Percentiles rank a stretch among this genome's conserved stretches.
Conservation (phyloP, 2,113 vertebrate species). For the Thalassarche chlororhynchos region DNA sequence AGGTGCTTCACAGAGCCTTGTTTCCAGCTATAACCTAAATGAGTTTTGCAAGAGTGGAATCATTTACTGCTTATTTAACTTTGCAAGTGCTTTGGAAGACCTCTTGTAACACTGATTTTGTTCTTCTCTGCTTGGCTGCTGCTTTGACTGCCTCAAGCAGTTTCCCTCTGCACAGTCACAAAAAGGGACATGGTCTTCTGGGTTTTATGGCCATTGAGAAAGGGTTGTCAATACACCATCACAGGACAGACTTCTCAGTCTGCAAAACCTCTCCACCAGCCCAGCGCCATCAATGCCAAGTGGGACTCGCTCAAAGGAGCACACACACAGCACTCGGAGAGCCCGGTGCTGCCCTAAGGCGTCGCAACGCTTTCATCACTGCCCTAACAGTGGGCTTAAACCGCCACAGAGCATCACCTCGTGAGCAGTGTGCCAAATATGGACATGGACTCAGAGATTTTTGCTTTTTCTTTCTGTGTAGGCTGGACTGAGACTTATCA, state of each 20-base stretch:
- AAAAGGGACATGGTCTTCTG: background rate
- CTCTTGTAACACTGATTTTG: background rate
- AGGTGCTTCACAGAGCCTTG: slow-evolving; percentile 9
- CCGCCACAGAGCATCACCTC: background rate
- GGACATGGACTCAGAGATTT: background rate
- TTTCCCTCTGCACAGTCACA: background rate
- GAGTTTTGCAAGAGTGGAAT: slow-evolving; percentile 26
- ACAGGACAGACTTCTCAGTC: background rate
- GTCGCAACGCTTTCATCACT: background rate
- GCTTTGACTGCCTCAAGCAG: background rate
- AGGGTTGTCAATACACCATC: background rate
- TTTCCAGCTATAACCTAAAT: slow-evolving; percentile 3
- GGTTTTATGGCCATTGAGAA: background rate
- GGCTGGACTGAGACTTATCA: background rate
- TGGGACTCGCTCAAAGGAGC: background rate
- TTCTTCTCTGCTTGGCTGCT: slow-evolving; percentile 18
- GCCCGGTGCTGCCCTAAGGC: accelerated
- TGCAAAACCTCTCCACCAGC: background rate
- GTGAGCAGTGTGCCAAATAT: background rate
- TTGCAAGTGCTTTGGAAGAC: slow-evolving; percentile 44
- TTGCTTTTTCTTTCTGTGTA: background rate
- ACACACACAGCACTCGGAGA: background rate
- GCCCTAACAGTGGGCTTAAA: background rate
- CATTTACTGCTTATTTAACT: slow-evolving; percentile 30
- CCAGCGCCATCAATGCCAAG: background rate